phyloP scores from a whole-genome alignment of 30 jellyfish, hydroid and myxozoan genomes.

The Cassiopea xamachana region DNA sequence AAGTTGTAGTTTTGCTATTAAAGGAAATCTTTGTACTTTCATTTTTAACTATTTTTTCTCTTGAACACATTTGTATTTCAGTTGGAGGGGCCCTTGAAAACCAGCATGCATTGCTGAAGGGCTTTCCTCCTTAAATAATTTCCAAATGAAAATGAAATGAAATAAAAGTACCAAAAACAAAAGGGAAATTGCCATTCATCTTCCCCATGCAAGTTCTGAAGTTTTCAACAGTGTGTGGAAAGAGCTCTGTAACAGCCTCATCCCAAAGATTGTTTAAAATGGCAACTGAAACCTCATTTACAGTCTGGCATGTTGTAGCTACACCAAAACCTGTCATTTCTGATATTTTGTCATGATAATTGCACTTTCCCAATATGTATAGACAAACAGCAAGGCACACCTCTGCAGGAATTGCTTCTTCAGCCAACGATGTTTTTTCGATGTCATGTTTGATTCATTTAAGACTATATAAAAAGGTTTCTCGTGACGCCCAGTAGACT shows the following conservation, averaged over 20 bases:
- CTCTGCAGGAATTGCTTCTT: constrained; percentile 77
- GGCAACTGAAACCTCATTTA: constrained; percentile 53
- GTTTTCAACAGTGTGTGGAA: constrained; percentile 61
- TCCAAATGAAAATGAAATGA: constrained; percentile 56
- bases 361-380: constrained; percentile 74
- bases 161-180: constrained; percentile 67
- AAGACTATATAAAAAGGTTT: constrained; percentile 54
- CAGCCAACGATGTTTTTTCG: constrained; percentile 51
- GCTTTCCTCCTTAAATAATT: too few species aligned
- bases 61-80: too few species aligned
- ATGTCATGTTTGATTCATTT: constrained; percentile 69
- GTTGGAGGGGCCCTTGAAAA: too few species aligned
- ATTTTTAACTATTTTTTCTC: too few species aligned
- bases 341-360: constrained; percentile 73
- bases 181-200: constrained; percentile 79
- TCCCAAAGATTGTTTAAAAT: constrained; percentile 66
- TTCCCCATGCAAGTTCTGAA: constrained; percentile 57
- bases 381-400: constrained; percentile 70
- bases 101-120: too few species aligned
- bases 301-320: constrained; percentile 65
- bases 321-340: constrained; percentile 74
- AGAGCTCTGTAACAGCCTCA: constrained; percentile 44
- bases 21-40: too few species aligned
- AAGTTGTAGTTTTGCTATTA: too few species aligned
- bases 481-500: constrained; percentile 58